Evolutionary conservation across 2,113 vertebrate genomes (phyloP), one percentile per base, ranked within the genome.

Genomic region (Garra rufa): DNA sequence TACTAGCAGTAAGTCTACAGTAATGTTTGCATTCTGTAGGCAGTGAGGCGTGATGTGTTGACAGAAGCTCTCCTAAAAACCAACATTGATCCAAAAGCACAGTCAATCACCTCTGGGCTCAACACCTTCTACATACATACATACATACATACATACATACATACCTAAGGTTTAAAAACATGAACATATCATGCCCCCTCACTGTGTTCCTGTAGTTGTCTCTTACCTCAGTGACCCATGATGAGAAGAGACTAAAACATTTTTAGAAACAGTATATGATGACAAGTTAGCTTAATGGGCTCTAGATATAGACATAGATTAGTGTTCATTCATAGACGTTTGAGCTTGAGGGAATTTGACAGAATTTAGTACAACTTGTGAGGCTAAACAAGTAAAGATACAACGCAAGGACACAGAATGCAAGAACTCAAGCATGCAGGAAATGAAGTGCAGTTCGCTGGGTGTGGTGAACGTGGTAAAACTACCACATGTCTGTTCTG

Each of bases 401-500:
- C 15, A 17, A 67, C 7, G 7, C 34, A 34, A 67, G 19, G 6
- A 6, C 26, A 28, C 14, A 65, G 61, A 65, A 30, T 9, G 61
- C 26, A 1, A 81, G 17, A 75, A 88, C 50, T 83, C 76, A 88
- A 87, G 74, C 73, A 38, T 77, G 46, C 28, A 83, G 11, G 15
- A 71, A 75, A 28, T 8, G n/a, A 86, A 69, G 83, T 74, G 74
- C 48, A 55, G 87, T 43, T 85, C 85, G 48, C 48, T 79, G 91
- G 90, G 91, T 86, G 92, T 85, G 91, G 91, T 34, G 50, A 65
- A 44, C 77, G 81, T 63, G 63, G 88, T 88, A 41, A 86, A 90
- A 92, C 92, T 89, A 91, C 87, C 85, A 38, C 65, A 81, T 44
- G 83, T 89, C 69, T 82, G 85, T 87, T 90, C 57, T 86, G 81